Percentiles rank a stretch among this genome's conserved stretches.
Conservation (phyloP, 2,797 vertebrate genomes). For the Coreius guichenoti region DNA sequence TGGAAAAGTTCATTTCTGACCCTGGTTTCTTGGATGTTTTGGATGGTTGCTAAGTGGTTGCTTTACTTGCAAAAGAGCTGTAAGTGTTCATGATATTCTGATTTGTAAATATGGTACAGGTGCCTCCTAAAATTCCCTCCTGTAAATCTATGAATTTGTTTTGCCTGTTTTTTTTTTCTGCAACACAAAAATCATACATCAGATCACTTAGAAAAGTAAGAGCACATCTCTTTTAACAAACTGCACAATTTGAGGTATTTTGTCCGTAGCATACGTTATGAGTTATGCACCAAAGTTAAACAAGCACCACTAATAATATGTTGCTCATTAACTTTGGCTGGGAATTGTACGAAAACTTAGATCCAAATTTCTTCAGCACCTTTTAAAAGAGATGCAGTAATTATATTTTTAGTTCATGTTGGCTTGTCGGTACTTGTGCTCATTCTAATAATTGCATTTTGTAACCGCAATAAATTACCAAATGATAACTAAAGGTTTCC, state of each 20-base stretch:
- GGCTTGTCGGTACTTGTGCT: not conserved
- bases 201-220: too few relatives aligned
- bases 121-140: too few relatives aligned
- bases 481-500: conserved; percentile 18
- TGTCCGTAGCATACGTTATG: not conserved
- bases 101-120: too few relatives aligned
- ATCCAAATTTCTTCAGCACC: not conserved
- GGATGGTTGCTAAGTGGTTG: too few relatives aligned
- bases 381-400: not conserved
- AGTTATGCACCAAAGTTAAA: not conserved
- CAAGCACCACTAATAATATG: not conserved
- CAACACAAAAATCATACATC: too few relatives aligned
- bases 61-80: too few relatives aligned
- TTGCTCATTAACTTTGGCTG: not conserved
- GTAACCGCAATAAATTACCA: conserved; percentile 9
- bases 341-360: not conserved
- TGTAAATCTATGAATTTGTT: too few relatives aligned
- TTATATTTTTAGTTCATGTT: not conserved
- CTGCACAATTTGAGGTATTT: not conserved
- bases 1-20: too few relatives aligned
- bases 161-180: too few relatives aligned
- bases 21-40: too few relatives aligned
- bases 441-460: conserved; percentile 12
- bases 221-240: too few relatives aligned
- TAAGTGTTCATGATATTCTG: too few relatives aligned